Conservation (phyloP, 2,888 invertebrate species). For the Catocala fraxini region DNA sequence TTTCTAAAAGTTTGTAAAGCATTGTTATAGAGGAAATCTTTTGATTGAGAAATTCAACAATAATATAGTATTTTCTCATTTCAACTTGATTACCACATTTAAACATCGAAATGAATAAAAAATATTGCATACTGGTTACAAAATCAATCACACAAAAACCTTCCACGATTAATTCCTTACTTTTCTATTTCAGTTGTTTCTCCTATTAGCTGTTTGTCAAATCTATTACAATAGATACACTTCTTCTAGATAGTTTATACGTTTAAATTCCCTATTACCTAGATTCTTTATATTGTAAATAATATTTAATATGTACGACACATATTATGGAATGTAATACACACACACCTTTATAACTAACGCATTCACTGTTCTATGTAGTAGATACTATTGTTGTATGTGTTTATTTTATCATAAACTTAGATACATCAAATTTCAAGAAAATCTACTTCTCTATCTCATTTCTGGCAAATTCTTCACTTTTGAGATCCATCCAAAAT, state of each 20-base stretch:
- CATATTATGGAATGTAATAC: constrained; percentile 34
- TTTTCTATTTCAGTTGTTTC: neutral
- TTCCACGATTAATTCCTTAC: neutral
- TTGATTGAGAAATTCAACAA: neutral
- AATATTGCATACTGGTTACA: neutral
- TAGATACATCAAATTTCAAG: neutral
- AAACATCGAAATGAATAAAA: neutral
- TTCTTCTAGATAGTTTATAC: neutral
- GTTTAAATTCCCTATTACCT: neutral
- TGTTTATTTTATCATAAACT: constrained; percentile 2
- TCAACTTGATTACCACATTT: neutral
- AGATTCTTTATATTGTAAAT: constrained; percentile 7
- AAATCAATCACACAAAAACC: neutral
- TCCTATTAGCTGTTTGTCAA: neutral
- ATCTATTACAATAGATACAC: constrained; percentile 2
- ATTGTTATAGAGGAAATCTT: neutral
- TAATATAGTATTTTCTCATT: neutral
- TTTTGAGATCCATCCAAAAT: neutral
- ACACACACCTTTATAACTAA: constrained; percentile 55
- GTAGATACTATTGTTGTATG: constrained; percentile 26
- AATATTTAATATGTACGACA: constrained; percentile 1
- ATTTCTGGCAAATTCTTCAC: neutral
- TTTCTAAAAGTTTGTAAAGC: neutral
- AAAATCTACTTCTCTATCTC: neutral
- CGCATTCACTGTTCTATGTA: constrained; percentile 54